phyloP scores from a whole-genome alignment of 2,113 vertebrate species.

The Equus quagga region DNA sequence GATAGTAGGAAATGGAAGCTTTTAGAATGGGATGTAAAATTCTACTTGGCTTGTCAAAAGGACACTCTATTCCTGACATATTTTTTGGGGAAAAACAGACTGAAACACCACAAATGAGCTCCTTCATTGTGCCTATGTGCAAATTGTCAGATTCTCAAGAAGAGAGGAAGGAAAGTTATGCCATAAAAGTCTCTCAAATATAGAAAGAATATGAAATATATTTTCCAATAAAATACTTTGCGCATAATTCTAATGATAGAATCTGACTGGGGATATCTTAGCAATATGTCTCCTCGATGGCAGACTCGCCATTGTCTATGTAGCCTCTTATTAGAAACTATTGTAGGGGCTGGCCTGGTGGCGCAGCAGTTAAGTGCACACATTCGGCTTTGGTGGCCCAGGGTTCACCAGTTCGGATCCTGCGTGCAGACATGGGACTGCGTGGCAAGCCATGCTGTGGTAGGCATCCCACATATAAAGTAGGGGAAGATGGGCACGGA shows the following conservation, averaged over 20 bases:
- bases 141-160: conserved; percentile 30
- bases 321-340: neutral
- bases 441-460: too few relatives aligned
- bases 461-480: too few relatives aligned
- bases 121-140: neutral
- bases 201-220: neutral
- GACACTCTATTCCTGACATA: neutral
- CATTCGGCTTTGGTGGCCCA: too few relatives aligned
- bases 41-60: neutral
- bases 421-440: too few relatives aligned
- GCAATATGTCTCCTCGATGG: neutral
- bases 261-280: neutral
- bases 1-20: neutral
- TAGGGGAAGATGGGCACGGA: too few relatives aligned
- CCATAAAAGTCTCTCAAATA: neutral
- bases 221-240: neutral
- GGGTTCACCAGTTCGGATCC: too few relatives aligned
- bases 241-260: neutral
- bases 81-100: neutral
- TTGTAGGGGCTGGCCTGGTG: neutral
- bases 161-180: neutral
- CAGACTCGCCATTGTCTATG: neutral
- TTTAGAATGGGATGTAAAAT: neutral
- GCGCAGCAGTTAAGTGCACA: too few relatives aligned
- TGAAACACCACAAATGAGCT: neutral